Base-by-base conservation (phyloP, 2,888 invertebrate species). In the Drosophila nigricruria region DNA sequence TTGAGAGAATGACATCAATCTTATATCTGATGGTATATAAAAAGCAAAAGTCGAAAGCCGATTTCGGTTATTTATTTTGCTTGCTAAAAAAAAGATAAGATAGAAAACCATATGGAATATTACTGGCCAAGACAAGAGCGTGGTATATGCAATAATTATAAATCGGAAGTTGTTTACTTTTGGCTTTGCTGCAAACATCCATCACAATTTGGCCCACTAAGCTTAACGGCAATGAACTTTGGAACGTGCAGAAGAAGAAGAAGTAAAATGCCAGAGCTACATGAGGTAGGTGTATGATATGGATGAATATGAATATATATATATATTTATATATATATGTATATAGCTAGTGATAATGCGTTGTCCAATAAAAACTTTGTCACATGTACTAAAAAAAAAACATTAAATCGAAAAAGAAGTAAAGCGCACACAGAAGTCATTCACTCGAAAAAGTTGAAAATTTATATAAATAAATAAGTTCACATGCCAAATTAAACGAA, bases 141-240 rank as follows among this genome's bases (percentile, higher is more conserved):
- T 71, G 75, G 70, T 78, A 47, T 78, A 60, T 76, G 42, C 30
- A 50, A 72, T 72, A 77, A 70, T 60, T 77, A 62, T 59, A 77
- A 70, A 72, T 78, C 81, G 82, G 82, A 82, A 82, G 81, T 82
- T 84, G 64, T 83, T 83, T 81, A 69, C 73, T 60, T 65, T 52
- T 30, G 79, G 74, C 82, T 83, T 73, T 66, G 20, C n/a, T 25
- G 34, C 56, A 73, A 64, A 66, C 69, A 81, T 77, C 82, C 78
- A 82, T 82, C 82, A 73, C 43, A 53, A 65, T 61, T 65, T 63
- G 50, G 64, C 49, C 57, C 32, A 70, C 64, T 73, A 82, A 82
- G 77, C 83, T 65, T 50, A 60, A 54, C 18, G 30, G 30, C 25
- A 12, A 12, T 61, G 76, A 69, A 78, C 82, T 70, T 82, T 82